Base-by-base conservation (phyloP, 2,888 invertebrate genomes). In the Hemaris fuciformis region DNA sequence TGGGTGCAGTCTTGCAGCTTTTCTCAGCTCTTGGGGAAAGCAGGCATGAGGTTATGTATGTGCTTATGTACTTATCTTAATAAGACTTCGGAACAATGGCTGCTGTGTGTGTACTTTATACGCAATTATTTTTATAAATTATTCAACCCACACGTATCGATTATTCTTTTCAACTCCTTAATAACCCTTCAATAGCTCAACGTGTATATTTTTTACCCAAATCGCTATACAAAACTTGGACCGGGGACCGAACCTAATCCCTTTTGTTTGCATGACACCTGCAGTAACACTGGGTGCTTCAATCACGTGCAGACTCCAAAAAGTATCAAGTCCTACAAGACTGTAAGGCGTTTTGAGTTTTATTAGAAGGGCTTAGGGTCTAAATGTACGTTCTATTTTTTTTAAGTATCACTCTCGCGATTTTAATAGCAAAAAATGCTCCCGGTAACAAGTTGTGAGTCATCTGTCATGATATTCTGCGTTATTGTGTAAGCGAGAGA, bases 191-290 rank as follows among this genome's bases (percentile, higher is more conserved):
- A 60, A 34, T 62, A 65, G 56, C 59, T 63, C 61, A 42, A 62
- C 23, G 58, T 56, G 60, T 43, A 67, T 67, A 38, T 63, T 65
- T 70, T 70, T 70, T 81, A 69, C 70, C 75, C 79, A 86, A 87
- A 89, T 88, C 83, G 81, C 80, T 81, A 70, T 84, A 84, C 78
- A 67, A 66, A 66, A 65, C 64, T 56, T 62, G 38, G 34, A 65
- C 68, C 80, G 76, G 84, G 84, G 83, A 84, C 88, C 85, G 84
- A 90, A 89, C 79, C 83, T 78, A 76, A 82, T 77, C 83, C 80
- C 89, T 85, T 87, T 91, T 91, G 91, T 91, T 85, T 75, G 72
- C 66, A 71, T 81, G 79, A 91, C 91, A 91, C 91, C 91, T 91
- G 90, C 90, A 83, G 82, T 76, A 84, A 88, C 79, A 79, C 73